A percentile compares a stretch with the other conserved stretches of the same genome.
Evolutionary conservation across 2,888 invertebrate species (phyloP).

Genomic region (Silvanus unidentatus): DNA sequence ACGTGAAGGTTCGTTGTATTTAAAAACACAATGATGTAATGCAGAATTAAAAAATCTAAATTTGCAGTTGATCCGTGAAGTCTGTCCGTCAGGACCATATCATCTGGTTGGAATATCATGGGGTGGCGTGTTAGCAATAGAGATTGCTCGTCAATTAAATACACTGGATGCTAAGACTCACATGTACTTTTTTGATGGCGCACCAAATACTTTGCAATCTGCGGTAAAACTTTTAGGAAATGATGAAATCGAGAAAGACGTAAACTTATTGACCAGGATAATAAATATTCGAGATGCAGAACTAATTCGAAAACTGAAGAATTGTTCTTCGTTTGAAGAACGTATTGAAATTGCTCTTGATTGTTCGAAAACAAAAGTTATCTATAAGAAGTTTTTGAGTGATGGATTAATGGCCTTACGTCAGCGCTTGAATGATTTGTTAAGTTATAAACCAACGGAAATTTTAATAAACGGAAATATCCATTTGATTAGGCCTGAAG

Average conservation of each 20-base stretch:
- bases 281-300: constrained; percentile 47
- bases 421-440: constrained; percentile 29
- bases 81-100: constrained; percentile 59
- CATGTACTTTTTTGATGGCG: constrained; percentile 81
- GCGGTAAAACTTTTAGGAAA: constrained; percentile 48
- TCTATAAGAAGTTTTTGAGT: constrained; percentile 24
- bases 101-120: constrained; percentile 84
- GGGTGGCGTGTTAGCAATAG: constrained; percentile 74
- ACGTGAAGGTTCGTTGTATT: constrained; percentile 43
- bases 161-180: constrained; percentile 54
- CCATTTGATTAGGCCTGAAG: constrained; percentile 37
- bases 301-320: constrained; percentile 21
- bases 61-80: constrained; percentile 52
- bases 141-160: constrained; percentile 71
- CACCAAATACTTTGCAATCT: constrained; percentile 63
- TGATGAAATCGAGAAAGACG: constrained; percentile 42
- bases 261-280: constrained; percentile 53
- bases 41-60: too few relatives aligned
- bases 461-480: constrained; percentile 32
- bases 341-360: constrained; percentile 15
- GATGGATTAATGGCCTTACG: constrained; percentile 30
- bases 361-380: constrained; percentile 22
- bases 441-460: constrained; percentile 26
- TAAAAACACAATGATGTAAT: too few relatives aligned
- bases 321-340: neutral